Conservation (phyloP, 1,140 invertebrate species). For the Sarcophaga bullata region DNA sequence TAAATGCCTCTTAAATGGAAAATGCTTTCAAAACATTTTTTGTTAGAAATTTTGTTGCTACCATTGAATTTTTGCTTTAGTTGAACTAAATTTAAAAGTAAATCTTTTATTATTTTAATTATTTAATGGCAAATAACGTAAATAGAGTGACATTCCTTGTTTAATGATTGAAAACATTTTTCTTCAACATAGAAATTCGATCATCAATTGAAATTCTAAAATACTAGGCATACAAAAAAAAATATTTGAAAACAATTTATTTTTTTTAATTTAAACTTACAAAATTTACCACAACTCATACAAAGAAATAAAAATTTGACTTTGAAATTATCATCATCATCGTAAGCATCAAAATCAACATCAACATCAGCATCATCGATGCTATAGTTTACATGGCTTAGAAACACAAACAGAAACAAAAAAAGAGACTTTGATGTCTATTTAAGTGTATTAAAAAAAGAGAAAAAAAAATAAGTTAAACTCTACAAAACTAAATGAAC, state of each 20-base stretch:
- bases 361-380: neutral
- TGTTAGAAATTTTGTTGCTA: no score
- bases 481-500: neutral
- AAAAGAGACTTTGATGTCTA: neutral
- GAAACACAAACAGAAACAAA: neutral
- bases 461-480: neutral
- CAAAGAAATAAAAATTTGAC: neutral
- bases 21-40: no score
- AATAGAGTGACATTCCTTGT: no score
- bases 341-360: neutral
- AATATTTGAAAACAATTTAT: constrained; percentile 9
- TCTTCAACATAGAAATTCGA: no score
- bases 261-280: neutral
- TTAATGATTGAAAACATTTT: no score
- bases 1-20: no score
- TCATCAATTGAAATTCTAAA: neutral
- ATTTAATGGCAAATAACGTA: no score
- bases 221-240: neutral
- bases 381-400: neutral
- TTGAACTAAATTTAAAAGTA: no score
- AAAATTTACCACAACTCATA: neutral
- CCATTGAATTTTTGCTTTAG: no score
- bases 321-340: neutral
- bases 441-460: neutral
- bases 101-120: no score